A percentile compares a stretch with the other conserved stretches of the same genome.
phyloP scores from a whole-genome alignment of 2,113 vertebrate genomes.

The Callaeas wilsoni region DNA sequence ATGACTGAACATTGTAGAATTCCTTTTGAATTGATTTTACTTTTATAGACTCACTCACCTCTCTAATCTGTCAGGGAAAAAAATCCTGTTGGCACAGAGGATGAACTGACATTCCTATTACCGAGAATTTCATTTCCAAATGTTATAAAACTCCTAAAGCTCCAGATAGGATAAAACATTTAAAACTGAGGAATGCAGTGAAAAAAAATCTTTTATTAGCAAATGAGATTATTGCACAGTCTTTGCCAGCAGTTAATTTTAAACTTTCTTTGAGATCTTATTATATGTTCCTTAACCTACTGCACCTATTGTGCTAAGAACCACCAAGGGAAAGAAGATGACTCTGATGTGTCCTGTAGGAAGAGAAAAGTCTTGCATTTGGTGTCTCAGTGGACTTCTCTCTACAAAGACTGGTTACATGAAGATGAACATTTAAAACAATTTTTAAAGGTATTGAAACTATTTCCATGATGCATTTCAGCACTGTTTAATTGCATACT shows the following conservation, averaged over 20 bases:
- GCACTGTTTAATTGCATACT: neutral
- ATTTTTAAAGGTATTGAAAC: conserved; percentile 86
- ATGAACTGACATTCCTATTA: neutral
- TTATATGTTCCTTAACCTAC: conserved; percentile 78
- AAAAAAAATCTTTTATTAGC: neutral
- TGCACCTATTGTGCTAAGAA: conserved; percentile 90
- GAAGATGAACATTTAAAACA: conserved; percentile 91
- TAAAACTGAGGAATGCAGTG: neutral
- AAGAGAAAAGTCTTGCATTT: conserved; percentile 92
- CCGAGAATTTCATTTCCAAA: neutral
- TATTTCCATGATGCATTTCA: neutral
- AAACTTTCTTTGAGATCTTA: neutral
- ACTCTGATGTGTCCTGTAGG: conserved; percentile 81
- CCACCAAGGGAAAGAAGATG: conserved; percentile 82
- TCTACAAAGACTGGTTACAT: conserved; percentile 87
- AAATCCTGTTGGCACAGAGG: neutral
- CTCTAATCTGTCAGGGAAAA: neutral
- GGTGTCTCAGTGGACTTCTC: conserved; percentile 89
- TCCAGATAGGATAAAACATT: neutral
- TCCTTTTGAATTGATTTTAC: conserved; percentile 21
- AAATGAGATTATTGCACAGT: neutral
- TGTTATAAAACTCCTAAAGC: neutral
- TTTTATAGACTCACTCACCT: neutral
- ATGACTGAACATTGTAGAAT: neutral
- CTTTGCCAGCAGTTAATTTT: neutral